Conservation (phyloP, 2,888 invertebrate genomes). For the Eristalis tenax region DNA sequence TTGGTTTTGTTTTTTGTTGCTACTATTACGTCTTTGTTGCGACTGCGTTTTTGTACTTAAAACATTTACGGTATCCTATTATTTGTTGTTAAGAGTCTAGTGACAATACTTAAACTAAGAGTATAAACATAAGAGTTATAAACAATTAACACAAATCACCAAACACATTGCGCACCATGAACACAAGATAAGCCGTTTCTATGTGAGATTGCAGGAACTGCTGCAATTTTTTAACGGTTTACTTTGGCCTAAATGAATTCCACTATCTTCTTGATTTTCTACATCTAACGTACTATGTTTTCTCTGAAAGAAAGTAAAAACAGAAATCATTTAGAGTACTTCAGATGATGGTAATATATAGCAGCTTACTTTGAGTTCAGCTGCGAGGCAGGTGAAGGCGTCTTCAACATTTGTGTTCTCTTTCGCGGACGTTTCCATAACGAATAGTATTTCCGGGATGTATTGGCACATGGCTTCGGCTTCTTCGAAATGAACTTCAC, state of each 20-base stretch:
- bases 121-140: conserved; percentile 70
- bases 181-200: conserved; percentile 62
- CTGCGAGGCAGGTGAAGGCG: conserved; percentile 92
- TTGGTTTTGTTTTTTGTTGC: conserved; percentile 33
- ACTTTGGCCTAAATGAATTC: conserved; percentile 87
- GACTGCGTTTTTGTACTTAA: conserved; percentile 47
- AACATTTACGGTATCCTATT: conserved; percentile 26
- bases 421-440: conserved; percentile 94
- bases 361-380: conserved; percentile 91
- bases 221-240: conserved; percentile 86
- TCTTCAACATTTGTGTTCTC: conserved; percentile 95
- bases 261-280: conserved; percentile 84
- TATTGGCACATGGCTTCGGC: conserved; percentile 93
- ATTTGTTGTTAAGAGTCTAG: conserved; percentile 19
- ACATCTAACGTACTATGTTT: conserved; percentile 87
- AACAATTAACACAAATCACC: conserved; percentile 75
- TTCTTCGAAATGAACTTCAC: conserved; percentile 93
- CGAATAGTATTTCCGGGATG: conserved; percentile 92
- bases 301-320: conserved; percentile 83
- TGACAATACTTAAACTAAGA: conserved; percentile 63
- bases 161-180: conserved; percentile 74
- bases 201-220: conserved; percentile 83
- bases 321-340: background rate
- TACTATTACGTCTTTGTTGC: conserved; percentile 1
- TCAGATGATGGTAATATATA: background rate